phyloP scores from a whole-genome alignment of 2,113 vertebrate species.

The Sylvietta virens region DNA sequence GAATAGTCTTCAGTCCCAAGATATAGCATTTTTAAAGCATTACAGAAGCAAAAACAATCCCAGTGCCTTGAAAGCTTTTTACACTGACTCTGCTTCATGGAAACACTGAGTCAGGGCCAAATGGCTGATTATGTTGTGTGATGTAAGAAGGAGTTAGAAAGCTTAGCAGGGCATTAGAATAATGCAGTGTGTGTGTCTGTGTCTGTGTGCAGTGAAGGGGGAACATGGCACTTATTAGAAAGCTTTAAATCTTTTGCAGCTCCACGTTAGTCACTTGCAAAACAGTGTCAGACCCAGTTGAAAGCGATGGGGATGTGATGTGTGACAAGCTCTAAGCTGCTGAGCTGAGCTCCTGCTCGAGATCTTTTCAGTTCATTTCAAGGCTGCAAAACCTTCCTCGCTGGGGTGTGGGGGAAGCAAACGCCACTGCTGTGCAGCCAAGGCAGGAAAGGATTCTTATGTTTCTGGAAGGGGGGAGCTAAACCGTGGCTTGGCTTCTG shows the following conservation, averaged over 20 bases:
- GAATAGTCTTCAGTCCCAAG: constrained; percentile 33
- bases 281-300: not conserved
- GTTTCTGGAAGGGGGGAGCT: not conserved
- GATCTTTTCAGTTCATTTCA: not conserved
- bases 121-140: constrained; percentile 36
- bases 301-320: not conserved
- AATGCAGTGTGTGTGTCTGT: constrained; percentile 26
- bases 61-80: constrained; percentile 54
- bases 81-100: constrained; percentile 34
- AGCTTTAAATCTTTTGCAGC: constrained; percentile 40
- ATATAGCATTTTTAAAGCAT: constrained; percentile 58
- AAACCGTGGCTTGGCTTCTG: not conserved
- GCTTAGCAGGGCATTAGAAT: constrained; percentile 60
- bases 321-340: not conserved
- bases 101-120: constrained; percentile 64
- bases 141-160: constrained; percentile 56
- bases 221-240: constrained; percentile 42
- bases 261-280: not conserved
- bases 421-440: fast-evolving
- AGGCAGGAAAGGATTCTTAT: not conserved
- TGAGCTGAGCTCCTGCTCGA: not conserved
- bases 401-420: not conserved
- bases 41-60: constrained; percentile 61
- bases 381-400: not conserved
- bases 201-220: not conserved